Conservation (phyloP, 2,797 vertebrate genomes). For the Typhlichthys subterraneus region DNA sequence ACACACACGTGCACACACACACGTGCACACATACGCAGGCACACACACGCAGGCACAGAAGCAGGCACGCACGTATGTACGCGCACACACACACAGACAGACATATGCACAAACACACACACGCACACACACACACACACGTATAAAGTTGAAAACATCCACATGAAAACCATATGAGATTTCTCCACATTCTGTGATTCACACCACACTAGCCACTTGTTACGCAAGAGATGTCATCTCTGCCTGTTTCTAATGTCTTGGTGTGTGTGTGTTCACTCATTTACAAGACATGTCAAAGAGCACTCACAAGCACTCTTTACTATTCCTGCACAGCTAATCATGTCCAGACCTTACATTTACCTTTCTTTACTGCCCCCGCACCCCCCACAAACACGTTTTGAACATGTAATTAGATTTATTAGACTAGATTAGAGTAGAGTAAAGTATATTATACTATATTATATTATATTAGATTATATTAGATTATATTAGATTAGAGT, state of each 20-base stretch:
- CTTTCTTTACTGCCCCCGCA: neutral
- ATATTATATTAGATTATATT: no score
- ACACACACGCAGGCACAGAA: constrained; percentile 3
- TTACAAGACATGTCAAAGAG: constrained; percentile 62
- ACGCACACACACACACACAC: constrained; percentile 2
- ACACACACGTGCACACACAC: constrained; percentile 4
- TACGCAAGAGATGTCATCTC: neutral
- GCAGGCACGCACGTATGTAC: neutral
- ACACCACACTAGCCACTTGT: constrained; percentile 1
- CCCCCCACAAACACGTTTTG: neutral
- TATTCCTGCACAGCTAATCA: constrained; percentile 38
- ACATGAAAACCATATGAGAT: constrained; percentile 7
- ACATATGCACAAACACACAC: constrained; percentile 14
- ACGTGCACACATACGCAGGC: neutral
- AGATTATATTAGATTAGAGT: no score
- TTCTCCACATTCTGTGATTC: constrained; percentile 1
- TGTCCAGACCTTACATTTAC: constrained; percentile 50
- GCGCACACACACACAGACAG: constrained; percentile 1
- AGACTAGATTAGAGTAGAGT: no score
- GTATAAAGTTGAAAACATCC: constrained; percentile 1
- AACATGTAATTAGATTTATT: no score
- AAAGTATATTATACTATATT: no score
- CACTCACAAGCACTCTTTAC: constrained; percentile 44
- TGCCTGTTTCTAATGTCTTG: constrained; percentile 7
- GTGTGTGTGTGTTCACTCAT: constrained; percentile 24